Base-by-base conservation (phyloP, 2,797 vertebrate genomes). In the Xiphorhynchus erythropygius region DNA sequence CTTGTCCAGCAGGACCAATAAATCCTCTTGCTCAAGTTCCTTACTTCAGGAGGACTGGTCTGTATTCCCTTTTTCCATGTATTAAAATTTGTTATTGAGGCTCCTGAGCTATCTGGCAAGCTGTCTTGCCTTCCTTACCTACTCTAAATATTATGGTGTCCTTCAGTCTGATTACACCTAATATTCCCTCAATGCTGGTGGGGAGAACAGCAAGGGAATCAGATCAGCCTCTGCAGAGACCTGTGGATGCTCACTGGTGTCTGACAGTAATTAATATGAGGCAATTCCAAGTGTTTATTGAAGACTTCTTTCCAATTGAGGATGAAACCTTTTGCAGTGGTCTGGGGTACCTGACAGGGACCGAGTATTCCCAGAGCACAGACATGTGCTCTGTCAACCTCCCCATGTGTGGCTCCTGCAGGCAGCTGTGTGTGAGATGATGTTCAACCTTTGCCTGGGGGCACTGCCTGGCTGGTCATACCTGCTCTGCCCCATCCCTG, bases 371-470 rank as follows among this genome's bases (percentile, higher is more conserved):
- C 46, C 3, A 11, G 24, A 70, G 39, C 24, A 41, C 27, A 73
- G 13, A 32, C 1, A 0, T 25, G 3, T 76, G 9, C 33, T 77
- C 22, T 89, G 33, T 19, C 0, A 9, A 67, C 7, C 15, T 56
- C 14, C 7, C 1, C 0, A 2, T 70, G 24, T 0, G 0, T 17
- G 1, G 0, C 27, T 79, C 19, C 32, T 2, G 5, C 7, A 60
- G 47, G 52, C 22, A 42, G 12, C 27, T 78, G 30, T 28, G 7
- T 41, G 7, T 67, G 49, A n/a, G 19, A 32, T 1, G 5, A 32
- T 49, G 41, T 10, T 84, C 79, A 77, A 9, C 8, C 28, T 17
- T 28, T 76, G 19, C 17, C 23, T 1, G 2, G 23, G 22, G 12
- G 42, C 13, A 7, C 5, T 60, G 42, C 24, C 50, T 76, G 42